Base-by-base conservation (phyloP, 2,888 invertebrate genomes). In the Cyclophora punctaria region DNA sequence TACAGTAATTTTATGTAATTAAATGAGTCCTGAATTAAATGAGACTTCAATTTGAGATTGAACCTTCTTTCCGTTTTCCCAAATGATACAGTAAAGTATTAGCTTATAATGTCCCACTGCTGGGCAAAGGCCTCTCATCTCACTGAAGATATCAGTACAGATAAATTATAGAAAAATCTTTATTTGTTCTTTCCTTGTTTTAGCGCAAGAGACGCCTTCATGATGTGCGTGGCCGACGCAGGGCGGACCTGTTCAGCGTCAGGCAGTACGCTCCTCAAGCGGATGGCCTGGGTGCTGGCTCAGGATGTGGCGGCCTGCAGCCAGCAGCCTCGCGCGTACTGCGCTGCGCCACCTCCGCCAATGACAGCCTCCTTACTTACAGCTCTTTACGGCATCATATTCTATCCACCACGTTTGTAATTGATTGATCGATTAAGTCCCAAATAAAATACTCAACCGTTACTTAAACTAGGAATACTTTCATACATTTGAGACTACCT, bases 201-300 rank as follows among this genome's bases (percentile, higher is more conserved):
- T 71, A 86, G 86, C 49, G 82, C 84, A 7, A 74, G 85, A 4
- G 87, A 87, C 45, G 80, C 70, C 37, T 88, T 83, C 59, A 63
- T 86, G 51, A 60, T 71, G 47, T 88, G 86, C 63, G 85, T 86
- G 43, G 65, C 74, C 3, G 64, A 78, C 46, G 82, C 78, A 0
- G 82, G 83, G 0, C 73, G 80, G 3, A 62, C 73, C 2, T 88
- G 87, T 54, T 78, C 85, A 0, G 59, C 52, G 35, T 48, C 68
- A 0, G 86, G 83, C 0, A 70, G 78, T 49, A 69, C 64, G 0
- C 62, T 88, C 55, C 75, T 88, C 33, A 71, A 76, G 51, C 78
- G 81, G 34, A 82, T 88, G 76, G 84, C 87, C 2, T 83, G 83
- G 78, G 80, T 88, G 6, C 71, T 87, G 5, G 82, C 87, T 0